Evolutionary conservation across 2,797 vertebrate species (phyloP).

Genomic region (Neosilurus mollespiculum): DNA sequence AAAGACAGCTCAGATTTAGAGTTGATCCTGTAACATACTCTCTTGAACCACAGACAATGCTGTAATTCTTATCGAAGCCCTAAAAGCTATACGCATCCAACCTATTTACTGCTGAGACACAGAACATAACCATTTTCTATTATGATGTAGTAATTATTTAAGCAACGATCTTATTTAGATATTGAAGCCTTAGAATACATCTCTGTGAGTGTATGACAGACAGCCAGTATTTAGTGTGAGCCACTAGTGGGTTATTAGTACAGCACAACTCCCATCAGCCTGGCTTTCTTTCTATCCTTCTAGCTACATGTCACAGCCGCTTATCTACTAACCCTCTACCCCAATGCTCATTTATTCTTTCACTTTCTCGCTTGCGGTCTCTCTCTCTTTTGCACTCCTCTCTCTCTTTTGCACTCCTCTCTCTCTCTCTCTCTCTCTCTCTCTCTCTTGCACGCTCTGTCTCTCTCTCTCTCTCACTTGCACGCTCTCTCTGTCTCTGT

Average conservation of each 20-base stretch:
- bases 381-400: background rate
- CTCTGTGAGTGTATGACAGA: slow-evolving; percentile 6
- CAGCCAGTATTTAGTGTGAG: slow-evolving; percentile 12
- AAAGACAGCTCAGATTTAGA: background rate
- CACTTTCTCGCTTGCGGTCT: background rate
- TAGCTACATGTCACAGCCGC: slow-evolving; percentile 26
- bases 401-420: too few species aligned
- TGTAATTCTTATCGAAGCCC: background rate
- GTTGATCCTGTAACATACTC: background rate
- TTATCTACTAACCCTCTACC: slow-evolving; percentile 1
- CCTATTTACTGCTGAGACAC: background rate
- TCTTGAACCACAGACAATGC: background rate
- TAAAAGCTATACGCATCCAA: background rate
- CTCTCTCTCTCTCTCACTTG: background rate
- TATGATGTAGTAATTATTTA: background rate
- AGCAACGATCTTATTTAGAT: background rate
- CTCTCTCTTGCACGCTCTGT: background rate
- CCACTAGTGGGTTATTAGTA: slow-evolving; percentile 25
- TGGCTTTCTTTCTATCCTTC: slow-evolving; percentile 25
- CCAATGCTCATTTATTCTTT: too few species aligned
- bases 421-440: background rate
- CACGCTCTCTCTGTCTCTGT: background rate
- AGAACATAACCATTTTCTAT: background rate
- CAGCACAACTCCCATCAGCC: slow-evolving; percentile 16
- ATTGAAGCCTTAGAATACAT: background rate